Percentiles rank a stretch among this genome's conserved stretches.
phyloP scores from a whole-genome alignment of 2,888 invertebrate genomes.

The Conistra vaccinii region DNA sequence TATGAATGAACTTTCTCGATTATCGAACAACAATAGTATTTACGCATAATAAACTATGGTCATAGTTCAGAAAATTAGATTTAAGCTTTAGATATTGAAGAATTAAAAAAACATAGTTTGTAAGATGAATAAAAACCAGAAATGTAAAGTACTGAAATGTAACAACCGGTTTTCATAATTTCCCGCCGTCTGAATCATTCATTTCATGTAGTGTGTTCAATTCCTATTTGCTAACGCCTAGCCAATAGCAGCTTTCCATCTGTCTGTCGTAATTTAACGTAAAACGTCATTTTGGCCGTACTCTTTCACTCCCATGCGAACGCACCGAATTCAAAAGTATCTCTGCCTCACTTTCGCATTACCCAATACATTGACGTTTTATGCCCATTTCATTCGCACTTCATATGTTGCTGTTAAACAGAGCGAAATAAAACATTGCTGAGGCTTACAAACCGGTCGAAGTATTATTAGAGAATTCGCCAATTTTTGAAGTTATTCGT shows the following conservation, averaged over 20 bases:
- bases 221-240: slow-evolving; percentile 84
- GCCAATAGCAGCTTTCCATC: slow-evolving; percentile 93
- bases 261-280: slow-evolving; percentile 90
- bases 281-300: slow-evolving; percentile 73
- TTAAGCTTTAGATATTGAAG: background rate
- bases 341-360: slow-evolving; percentile 81
- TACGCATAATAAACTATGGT: background rate
- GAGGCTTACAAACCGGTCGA: slow-evolving; percentile 76
- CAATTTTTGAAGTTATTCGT: slow-evolving; percentile 88
- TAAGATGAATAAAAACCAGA: background rate
- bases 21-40: slow-evolving; percentile 2
- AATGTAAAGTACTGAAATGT: slow-evolving; percentile 7
- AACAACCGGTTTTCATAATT: slow-evolving; percentile 69
- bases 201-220: slow-evolving; percentile 84
- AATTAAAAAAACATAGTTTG: background rate
- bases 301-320: slow-evolving; percentile 75
- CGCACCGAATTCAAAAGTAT: slow-evolving; percentile 50
- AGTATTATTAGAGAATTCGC: slow-evolving; percentile 86
- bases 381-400: slow-evolving; percentile 73
- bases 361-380: slow-evolving; percentile 74
- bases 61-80: background rate
- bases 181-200: slow-evolving; percentile 74
- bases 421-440: slow-evolving; percentile 72
- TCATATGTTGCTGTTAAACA: slow-evolving; percentile 60
- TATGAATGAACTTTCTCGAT: slow-evolving; percentile 61